Percentiles rank a stretch among this genome's conserved stretches.
Conservation (phyloP, 1,140 invertebrate species). For the Mesaphorura yosii region DNA sequence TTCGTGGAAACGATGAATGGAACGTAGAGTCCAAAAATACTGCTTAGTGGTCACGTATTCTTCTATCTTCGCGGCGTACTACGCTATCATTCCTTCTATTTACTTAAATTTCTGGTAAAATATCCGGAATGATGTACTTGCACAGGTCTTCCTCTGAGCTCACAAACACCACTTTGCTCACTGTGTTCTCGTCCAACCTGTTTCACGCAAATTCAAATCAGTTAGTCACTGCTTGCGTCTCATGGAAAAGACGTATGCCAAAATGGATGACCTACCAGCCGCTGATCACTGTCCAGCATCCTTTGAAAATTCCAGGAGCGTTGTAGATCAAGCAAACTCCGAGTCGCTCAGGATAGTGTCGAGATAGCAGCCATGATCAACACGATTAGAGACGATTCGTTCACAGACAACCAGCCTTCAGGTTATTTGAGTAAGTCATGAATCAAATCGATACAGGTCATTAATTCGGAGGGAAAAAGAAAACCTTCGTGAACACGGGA, state of each 20-base stretch:
- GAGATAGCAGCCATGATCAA: slow-evolving; percentile 57
- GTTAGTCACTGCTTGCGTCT: background rate
- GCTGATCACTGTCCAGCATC: slow-evolving; percentile 59
- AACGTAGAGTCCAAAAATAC: no score
- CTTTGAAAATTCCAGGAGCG: slow-evolving; percentile 54
- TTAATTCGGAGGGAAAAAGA: background rate
- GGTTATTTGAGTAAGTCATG: no score
- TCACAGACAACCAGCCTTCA: no score
- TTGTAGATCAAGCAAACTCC: slow-evolving; percentile 60
- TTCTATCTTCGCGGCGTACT: no score
- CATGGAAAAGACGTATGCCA: background rate
- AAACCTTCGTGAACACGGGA: slow-evolving; percentile 33
- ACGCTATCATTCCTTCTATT: no score
- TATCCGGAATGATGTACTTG: slow-evolving; percentile 59
- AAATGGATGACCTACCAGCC: slow-evolving; percentile 44
- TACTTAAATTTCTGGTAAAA: slow-evolving; percentile 46
- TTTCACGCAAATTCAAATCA: slow-evolving; percentile 17
- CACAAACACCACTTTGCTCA: slow-evolving; percentile 59
- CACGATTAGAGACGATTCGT: no score
- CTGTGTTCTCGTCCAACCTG: slow-evolving; percentile 61
- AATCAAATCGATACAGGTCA: no score
- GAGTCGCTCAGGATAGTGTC: slow-evolving; percentile 60
- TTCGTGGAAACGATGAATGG: no score
- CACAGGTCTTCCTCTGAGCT: slow-evolving; percentile 54
- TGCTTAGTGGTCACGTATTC: no score